Base-by-base conservation (phyloP, 2,113 vertebrate species). In the Trematomus loennbergii region DNA sequence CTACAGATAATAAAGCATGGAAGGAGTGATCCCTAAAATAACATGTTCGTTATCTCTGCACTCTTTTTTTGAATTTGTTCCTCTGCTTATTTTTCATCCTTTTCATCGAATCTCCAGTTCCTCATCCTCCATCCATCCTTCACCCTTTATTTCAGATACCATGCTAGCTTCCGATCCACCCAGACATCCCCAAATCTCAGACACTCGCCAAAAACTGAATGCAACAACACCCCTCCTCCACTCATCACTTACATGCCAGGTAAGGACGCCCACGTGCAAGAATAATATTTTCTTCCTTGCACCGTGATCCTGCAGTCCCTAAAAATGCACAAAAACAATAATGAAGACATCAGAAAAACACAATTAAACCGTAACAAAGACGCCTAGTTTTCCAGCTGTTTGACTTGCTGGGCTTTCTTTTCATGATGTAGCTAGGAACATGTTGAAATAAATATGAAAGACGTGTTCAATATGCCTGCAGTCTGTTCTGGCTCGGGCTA, bases 381-480 rank as follows among this genome's bases (percentile, higher is more conserved):
- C 59, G 1, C 52, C 45, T 36, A 12, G 64, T 12, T 68, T n/a
- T 59, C 54, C 0, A 75, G 52, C 48, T 61, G 50, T 64, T 60
- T 17, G 9, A 55, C 11, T 61, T 71, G 74, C 64, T 60, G 5
- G 40, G 13, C 13, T 60, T 60, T 84, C 49, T 73, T 48, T 75
- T 75, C 17, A 43, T 45, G 55, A 55, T n/a, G 43, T 46, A 63
- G 61, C 59, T 58, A 63, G 16, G 48, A 72, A 53, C 13, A 74
- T 77, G 68, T 68, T 61, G 2, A 45, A 62, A 67, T 49, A 79
- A 57, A 62, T 49, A 63, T 52, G 54, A 87, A 57, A 77, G 78
- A 70, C 7, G 20, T 77, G 71, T 53, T 77, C 75, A 77, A 45
- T 72, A 63, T 81, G 79, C 48, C 53, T 52, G 59, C 71, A 66